phyloP scores from a whole-genome alignment of 2,113 vertebrate genomes.

The Stomatorhinus ivindoensis region DNA sequence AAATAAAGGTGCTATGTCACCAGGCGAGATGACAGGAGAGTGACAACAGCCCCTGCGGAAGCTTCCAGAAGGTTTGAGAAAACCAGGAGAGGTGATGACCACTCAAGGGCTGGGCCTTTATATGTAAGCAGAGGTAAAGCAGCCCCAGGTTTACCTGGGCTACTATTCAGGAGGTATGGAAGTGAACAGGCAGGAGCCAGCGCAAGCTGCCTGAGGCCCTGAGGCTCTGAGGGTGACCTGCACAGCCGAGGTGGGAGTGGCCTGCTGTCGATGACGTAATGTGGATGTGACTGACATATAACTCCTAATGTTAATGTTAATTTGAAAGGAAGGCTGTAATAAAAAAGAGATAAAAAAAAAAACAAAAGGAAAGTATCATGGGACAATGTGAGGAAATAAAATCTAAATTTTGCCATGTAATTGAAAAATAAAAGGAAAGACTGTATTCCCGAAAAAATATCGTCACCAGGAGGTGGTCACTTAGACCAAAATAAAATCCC shows the following conservation, averaged over 20 bases:
- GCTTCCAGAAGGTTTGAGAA: conserved; percentile 21
- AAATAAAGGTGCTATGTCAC: background rate
- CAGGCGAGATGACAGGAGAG: conserved; percentile 16
- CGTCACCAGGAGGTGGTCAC: background rate
- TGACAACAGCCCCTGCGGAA: conserved; percentile 26
- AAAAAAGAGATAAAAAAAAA: conserved; percentile 30
- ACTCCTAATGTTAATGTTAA: background rate
- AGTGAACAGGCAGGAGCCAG: background rate
- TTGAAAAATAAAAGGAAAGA: background rate
- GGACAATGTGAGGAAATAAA: conserved; percentile 4
- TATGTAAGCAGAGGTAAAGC: background rate
- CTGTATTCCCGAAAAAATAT: background rate
- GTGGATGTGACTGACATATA: background rate
- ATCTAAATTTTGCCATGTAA: background rate
- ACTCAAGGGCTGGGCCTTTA: conserved; percentile 25
- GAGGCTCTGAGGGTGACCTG: background rate
- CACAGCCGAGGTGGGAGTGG: background rate
- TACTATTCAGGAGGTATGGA: background rate
- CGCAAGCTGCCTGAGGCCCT: background rate
- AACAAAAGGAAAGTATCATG: conserved; percentile 27
- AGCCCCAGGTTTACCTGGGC: background rate
- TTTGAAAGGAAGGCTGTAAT: conserved; percentile 44
- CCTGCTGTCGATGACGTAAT: background rate
- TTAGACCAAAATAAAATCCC: background rate
- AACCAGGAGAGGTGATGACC: conserved; percentile 46